Conservation (phyloP, 1,140 invertebrate species). For the Procambarus clarkii region DNA sequence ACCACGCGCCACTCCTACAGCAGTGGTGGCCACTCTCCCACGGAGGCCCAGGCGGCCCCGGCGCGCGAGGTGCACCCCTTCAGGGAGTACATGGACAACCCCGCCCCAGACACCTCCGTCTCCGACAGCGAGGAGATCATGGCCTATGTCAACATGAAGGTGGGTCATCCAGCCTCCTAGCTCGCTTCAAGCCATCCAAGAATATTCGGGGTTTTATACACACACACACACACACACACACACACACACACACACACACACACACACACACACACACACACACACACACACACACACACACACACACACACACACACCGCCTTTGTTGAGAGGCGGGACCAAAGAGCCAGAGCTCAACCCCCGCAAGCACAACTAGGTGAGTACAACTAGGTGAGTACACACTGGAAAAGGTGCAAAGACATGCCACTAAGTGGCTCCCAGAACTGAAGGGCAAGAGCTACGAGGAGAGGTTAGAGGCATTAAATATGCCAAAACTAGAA, state of each 20-base stretch:
- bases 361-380: too few species aligned
- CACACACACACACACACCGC: neutral
- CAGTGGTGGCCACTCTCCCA: neutral
- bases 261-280: too few species aligned
- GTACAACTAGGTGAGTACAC: too few species aligned
- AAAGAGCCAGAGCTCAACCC: too few species aligned
- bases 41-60: neutral
- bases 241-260: neutral
- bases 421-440: too few species aligned
- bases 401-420: too few species aligned
- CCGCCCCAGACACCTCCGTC: constrained; percentile 67
- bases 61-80: constrained; percentile 67
- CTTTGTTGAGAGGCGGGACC: neutral
- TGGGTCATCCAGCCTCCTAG: neutral
- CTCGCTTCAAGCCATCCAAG: too few species aligned
- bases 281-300: neutral
- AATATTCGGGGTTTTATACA: too few species aligned
- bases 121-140: constrained; percentile 72
- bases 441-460: too few species aligned
- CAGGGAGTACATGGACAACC: constrained; percentile 72
- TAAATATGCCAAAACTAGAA: too few species aligned
- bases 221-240: too few species aligned
- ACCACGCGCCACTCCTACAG: constrained; percentile 34
- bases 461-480: too few species aligned
- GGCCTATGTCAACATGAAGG: constrained; percentile 73